phyloP scores from a whole-genome alignment of 2,888 invertebrate species.

The Microplitis deprimator region DNA sequence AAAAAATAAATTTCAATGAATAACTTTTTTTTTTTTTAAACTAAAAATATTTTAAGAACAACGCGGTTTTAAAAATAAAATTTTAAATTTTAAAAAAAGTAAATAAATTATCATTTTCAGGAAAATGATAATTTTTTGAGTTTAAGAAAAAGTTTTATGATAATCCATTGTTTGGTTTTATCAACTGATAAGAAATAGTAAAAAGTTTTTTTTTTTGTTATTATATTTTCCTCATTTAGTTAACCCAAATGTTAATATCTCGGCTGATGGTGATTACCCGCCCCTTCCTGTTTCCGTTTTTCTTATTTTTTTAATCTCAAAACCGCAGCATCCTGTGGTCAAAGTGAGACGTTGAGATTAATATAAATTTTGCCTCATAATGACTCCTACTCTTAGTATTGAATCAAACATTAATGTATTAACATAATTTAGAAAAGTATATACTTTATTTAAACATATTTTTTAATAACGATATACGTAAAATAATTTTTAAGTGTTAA shows the following conservation, averaged over 20 bases:
- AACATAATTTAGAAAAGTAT: not conserved
- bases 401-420: not conserved
- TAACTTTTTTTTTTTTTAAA: no score
- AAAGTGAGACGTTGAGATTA: constrained; percentile 41
- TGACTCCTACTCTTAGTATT: constrained; percentile 41
- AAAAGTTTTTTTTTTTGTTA: not conserved
- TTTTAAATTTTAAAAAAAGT: no score
- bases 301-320: constrained; percentile 57
- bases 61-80: no score
- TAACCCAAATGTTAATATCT: constrained; percentile 54
- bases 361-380: constrained; percentile 56
- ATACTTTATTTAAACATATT: not conserved
- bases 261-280: constrained; percentile 58
- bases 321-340: constrained; percentile 64
- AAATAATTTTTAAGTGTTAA: no score
- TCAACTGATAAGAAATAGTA: not conserved
- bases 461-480: no score
- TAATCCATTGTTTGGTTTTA: not conserved
- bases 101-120: no score
- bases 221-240: constrained; percentile 15
- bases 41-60: no score
- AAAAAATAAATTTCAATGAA: no score
- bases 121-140: no score
- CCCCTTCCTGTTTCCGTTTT: constrained; percentile 68
- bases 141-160: no score